These are phyloP conservation scores for Corythoichthys intestinalis DNA, from an alignment of 2,113 vertebrate species.

Conservation along the genomic window DNA sequence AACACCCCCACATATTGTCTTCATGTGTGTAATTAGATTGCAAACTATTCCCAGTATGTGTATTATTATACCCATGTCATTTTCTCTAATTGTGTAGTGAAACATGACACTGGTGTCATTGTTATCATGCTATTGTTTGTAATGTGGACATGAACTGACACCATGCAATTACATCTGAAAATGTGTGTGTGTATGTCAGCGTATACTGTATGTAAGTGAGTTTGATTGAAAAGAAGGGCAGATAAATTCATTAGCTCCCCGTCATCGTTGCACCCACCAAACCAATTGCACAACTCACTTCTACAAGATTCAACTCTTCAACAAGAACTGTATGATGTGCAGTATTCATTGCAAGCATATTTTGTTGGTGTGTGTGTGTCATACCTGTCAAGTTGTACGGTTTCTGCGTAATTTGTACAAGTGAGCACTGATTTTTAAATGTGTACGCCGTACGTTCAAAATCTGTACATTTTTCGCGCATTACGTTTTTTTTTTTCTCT, in stretches of 20 bases:
- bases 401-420: too few relatives aligned
- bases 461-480: too few relatives aligned
- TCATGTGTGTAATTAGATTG: not conserved
- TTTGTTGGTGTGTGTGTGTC: too few relatives aligned
- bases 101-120: not conserved
- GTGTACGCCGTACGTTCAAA: too few relatives aligned
- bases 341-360: too few relatives aligned
- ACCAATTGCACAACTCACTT: not conserved
- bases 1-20: too few relatives aligned
- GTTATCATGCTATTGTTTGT: constrained; percentile 13
- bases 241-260: constrained; percentile 53
- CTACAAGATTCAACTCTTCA: not conserved
- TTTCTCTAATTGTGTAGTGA: not conserved
- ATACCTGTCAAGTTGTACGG: too few relatives aligned
- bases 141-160: constrained; percentile 10
- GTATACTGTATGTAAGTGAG: constrained; percentile 1
- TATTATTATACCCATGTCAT: not conserved
- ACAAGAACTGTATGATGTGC: too few relatives aligned
- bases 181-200: not conserved
- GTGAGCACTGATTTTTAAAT: too few relatives aligned
- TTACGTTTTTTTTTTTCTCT: too few relatives aligned
- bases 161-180: constrained; percentile 23
- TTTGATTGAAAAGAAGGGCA: constrained; percentile 42
- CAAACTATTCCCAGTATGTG: not conserved
- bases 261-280: not conserved